Base-by-base conservation (phyloP, 2,797 vertebrate species). In the Cossypha dichroa region DNA sequence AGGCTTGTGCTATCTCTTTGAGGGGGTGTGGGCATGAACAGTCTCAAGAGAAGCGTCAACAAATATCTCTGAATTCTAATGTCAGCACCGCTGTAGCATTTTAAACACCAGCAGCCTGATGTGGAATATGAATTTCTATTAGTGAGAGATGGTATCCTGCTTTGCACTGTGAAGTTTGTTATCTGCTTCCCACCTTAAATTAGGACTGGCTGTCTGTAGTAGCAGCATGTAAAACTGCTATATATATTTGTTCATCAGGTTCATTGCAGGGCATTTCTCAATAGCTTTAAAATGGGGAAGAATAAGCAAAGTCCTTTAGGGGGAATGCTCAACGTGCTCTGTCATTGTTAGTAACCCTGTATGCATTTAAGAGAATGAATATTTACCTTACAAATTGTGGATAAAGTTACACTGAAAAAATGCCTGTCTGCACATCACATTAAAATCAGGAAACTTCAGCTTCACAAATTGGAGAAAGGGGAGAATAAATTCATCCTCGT, bases 51-150 rank as follows among this genome's bases (percentile, higher is more conserved):
- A 82, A 97, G 62, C 14, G 18, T 93, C 94, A 94, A 93, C 89
- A 96, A 97, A 97, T 95, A 96, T 82, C 96, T 95, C 89, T 88
- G 94, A 95, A 97, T 96, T 87, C 93, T 94, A 96, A 96, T 89
- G 95, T 41, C 66, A 46, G 79, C 40, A 10, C 86, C 0, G 1
- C 80, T 19, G 78, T 59, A 54, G 96, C 96, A 80, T 96, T 91
- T 92, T 91, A 89, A 90, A 66, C 3, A 0, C 64, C 63, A 59
- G 36, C 72, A 83, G 92, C 55, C 72, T 25, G 83, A 59, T 80
- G 63, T 25, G 38, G 94, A 94, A 94, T 92, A 79, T 51, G 69
- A 91, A 97, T 96, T 96, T 93, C 79, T 88, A 43, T 96, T 94
- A 93, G 85, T 6, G 2, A 81, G 93, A 93, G 93, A 93, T 88